Percentiles rank a stretch among this genome's conserved stretches.
These are phyloP conservation scores for Gasterosteus aculeatus DNA, from an alignment of 2,113 vertebrate genomes.

Conservation along the genomic window DNA sequence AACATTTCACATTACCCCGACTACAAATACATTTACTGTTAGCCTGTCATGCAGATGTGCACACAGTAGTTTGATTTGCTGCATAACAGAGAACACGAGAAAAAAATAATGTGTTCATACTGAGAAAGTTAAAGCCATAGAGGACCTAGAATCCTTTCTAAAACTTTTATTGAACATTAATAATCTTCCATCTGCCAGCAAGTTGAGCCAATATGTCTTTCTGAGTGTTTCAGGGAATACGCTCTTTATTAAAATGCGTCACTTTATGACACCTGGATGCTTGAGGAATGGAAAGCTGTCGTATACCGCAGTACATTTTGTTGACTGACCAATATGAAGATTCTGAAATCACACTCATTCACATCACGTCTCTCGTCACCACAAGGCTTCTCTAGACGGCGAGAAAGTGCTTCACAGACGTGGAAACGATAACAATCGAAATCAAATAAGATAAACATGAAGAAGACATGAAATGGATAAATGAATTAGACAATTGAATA, in stretches of 20 bases:
- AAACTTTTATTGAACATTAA: background rate
- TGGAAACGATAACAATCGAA: slow-evolving; percentile 25
- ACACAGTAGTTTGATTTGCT: background rate
- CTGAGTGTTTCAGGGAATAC: slow-evolving; percentile 12
- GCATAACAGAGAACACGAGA: background rate
- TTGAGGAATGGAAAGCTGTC: slow-evolving; percentile 41
- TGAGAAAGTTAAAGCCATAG: background rate
- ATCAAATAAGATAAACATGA: slow-evolving; percentile 31
- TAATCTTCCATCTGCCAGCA: slow-evolving; percentile 5
- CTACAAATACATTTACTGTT: slow-evolving; percentile 1
- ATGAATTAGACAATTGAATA: slow-evolving; percentile 27
- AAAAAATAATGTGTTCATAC: background rate
- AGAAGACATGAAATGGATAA: slow-evolving; percentile 29
- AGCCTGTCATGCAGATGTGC: background rate
- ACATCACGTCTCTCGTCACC: background rate
- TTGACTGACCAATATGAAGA: slow-evolving; percentile 34
- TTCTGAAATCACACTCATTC: background rate
- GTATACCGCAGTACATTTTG: slow-evolving; percentile 6
- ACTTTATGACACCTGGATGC: slow-evolving; percentile 22
- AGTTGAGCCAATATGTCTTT: background rate
- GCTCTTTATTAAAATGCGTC: slow-evolving; percentile 35
- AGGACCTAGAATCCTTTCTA: background rate
- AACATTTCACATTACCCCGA: background rate
- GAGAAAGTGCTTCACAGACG: background rate
- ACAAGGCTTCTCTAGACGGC: slow-evolving; percentile 1